Conservation (phyloP, 2,888 invertebrate species). For the Byasa hedistus region DNA sequence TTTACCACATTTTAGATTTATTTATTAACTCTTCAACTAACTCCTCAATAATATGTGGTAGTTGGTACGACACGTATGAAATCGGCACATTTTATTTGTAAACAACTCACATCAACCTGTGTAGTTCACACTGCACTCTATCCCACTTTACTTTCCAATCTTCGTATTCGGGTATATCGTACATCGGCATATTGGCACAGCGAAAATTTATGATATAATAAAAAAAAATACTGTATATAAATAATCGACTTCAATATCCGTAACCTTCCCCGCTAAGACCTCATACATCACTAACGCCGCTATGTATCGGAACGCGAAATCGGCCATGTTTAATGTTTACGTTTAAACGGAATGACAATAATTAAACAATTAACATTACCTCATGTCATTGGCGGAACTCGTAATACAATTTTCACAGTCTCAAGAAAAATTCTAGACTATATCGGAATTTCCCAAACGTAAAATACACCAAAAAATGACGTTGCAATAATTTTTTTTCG, state of each 20-base stretch:
- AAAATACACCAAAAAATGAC: constrained; percentile 11
- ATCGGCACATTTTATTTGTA: background rate
- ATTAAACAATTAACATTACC: constrained; percentile 48
- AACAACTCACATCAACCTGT: constrained; percentile 50
- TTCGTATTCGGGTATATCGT: constrained; percentile 53
- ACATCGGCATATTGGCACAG: constrained; percentile 35
- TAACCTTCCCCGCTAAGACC: constrained; percentile 9
- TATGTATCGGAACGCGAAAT: constrained; percentile 26
- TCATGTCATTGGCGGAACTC: constrained; percentile 45
- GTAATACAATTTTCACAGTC: constrained; percentile 11
- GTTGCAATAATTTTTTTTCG: constrained; percentile 1
- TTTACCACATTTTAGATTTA: too few relatives aligned
- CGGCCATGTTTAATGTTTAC: constrained; percentile 40
- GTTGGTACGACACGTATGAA: background rate
- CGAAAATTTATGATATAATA: constrained; percentile 9
- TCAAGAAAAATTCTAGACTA: constrained; percentile 1
- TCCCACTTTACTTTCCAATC: constrained; percentile 66
- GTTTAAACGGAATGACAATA: constrained; percentile 38
- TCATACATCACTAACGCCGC: constrained; percentile 21
- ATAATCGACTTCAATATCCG: background rate
- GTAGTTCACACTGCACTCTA: constrained; percentile 58
- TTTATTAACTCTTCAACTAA: too few relatives aligned
- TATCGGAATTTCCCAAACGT: constrained; percentile 11
- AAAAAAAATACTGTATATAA: constrained; percentile 16
- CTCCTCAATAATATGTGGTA: too few relatives aligned